A percentile compares a stretch with the other conserved stretches of the same genome.
Conservation (phyloP, 2,797 vertebrate genomes). For the Halcyon leucocephala region DNA sequence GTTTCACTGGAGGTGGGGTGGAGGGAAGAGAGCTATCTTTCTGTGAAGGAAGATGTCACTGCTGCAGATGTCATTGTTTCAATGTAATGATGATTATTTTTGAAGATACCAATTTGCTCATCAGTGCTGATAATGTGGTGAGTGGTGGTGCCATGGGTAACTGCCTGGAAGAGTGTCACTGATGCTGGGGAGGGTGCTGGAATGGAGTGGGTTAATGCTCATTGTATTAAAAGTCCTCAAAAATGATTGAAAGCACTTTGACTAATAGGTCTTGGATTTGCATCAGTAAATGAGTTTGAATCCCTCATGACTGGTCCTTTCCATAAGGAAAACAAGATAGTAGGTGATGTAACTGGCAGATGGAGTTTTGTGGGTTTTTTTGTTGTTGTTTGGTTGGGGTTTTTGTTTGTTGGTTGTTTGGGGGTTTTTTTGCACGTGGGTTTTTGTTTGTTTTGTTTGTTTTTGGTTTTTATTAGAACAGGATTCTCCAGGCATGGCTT, state of each 20-base stretch:
- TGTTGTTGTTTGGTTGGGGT: too few relatives aligned
- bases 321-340: not conserved
- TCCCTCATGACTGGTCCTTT: not conserved
- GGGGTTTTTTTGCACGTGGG: too few relatives aligned
- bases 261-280: not conserved
- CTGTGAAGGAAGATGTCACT: not conserved
- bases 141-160: not conserved
- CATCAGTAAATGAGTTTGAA: constrained; percentile 11
- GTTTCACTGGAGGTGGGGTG: not conserved
- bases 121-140: rapidly evolving
- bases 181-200: not conserved
- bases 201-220: not conserved
- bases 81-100: rapidly evolving
- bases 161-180: not conserved
- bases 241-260: constrained; percentile 12
- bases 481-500: not conserved
- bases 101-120: not conserved
- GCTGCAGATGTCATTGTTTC: not conserved
- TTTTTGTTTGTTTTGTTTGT: not conserved
- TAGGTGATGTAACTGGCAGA: not conserved
- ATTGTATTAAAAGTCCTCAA: not conserved
- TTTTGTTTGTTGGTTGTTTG: too few relatives aligned
- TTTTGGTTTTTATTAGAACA: not conserved
- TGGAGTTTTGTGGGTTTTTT: not conserved
- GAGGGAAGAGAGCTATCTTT: rapidly evolving